Evolutionary conservation across 35 echinoderm and acorn worm species (phyloP).

Genomic region (Heliocidaris erythrogramma): DNA sequence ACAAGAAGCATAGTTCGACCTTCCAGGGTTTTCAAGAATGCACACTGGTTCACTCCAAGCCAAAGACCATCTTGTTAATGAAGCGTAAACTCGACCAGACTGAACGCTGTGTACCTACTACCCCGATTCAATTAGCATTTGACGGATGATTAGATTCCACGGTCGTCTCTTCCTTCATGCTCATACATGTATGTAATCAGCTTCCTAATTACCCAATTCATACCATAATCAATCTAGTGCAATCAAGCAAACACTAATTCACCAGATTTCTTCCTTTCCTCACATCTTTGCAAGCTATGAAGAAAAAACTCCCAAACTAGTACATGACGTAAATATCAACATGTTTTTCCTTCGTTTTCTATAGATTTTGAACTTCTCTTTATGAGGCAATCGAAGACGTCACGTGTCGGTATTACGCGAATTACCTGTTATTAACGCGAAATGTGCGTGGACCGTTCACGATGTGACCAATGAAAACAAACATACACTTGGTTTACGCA

Average conservation of each 20-base stretch:
- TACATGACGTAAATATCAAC: neutral
- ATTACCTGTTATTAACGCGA: too few species aligned
- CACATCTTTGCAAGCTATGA: neutral
- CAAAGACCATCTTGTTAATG: neutral
- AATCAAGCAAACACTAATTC: neutral
- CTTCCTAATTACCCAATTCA: constrained; percentile 17
- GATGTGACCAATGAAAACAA: too few species aligned
- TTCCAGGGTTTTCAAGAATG: too few species aligned
- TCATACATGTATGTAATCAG: constrained; percentile 18
- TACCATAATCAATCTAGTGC: constrained; percentile 2
- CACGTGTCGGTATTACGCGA: too few species aligned
- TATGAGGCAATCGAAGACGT: neutral
- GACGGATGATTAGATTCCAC: constrained; percentile 1
- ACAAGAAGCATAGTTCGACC: too few species aligned
- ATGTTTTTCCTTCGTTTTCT: neutral
- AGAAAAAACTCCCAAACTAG: neutral
- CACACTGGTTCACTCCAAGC: neutral
- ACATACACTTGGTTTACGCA: too few species aligned
- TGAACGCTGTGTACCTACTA: neutral
- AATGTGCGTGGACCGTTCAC: too few species aligned
- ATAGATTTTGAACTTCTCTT: neutral
- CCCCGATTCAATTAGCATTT: neutral
- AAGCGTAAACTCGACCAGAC: neutral
- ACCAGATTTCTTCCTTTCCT: neutral
- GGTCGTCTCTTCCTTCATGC: neutral